Conservation (phyloP, 1,140 invertebrate genomes). For the Drosophila dunni region DNA sequence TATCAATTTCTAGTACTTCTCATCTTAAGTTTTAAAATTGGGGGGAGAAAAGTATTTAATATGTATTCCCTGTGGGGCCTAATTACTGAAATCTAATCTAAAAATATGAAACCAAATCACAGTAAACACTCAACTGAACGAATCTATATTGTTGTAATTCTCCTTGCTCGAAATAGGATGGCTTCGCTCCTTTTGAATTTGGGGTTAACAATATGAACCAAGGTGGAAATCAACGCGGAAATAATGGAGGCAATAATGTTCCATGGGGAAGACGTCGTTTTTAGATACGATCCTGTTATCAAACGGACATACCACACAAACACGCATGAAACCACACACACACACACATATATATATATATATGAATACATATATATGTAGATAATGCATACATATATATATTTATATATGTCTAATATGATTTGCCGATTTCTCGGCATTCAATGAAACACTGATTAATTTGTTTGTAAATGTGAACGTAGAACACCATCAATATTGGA, state of each 20-base stretch:
- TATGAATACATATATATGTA: neutral
- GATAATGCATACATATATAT: slow-evolving; percentile 6
- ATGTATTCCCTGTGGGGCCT: neutral
- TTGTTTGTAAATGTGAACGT: neutral
- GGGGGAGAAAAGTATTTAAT: neutral
- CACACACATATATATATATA: neutral
- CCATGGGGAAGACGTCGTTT: slow-evolving; percentile 84
- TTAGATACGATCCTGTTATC: slow-evolving; percentile 56
- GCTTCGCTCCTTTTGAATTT: slow-evolving; percentile 83
- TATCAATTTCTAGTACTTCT: too few species aligned
- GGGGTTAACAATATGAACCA: slow-evolving; percentile 83
- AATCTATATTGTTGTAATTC: slow-evolving; percentile 56
- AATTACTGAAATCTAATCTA: neutral
- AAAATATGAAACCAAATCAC: slow-evolving; percentile 17
- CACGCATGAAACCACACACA: neutral
- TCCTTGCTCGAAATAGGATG: slow-evolving; percentile 73
- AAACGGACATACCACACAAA: slow-evolving; percentile 22
- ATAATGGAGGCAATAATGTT: slow-evolving; percentile 80
- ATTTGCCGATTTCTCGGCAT: neutral
- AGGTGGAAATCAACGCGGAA: slow-evolving; percentile 80
- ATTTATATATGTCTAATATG: slow-evolving; percentile 8
- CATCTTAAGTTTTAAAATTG: too few species aligned
- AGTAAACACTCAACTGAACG: slow-evolving; percentile 64
- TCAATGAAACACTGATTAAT: slow-evolving; percentile 7
- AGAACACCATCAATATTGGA: neutral